Evolutionary conservation across 2,888 invertebrate genomes (phyloP).

Genomic region (Watsonalla cultraria): DNA sequence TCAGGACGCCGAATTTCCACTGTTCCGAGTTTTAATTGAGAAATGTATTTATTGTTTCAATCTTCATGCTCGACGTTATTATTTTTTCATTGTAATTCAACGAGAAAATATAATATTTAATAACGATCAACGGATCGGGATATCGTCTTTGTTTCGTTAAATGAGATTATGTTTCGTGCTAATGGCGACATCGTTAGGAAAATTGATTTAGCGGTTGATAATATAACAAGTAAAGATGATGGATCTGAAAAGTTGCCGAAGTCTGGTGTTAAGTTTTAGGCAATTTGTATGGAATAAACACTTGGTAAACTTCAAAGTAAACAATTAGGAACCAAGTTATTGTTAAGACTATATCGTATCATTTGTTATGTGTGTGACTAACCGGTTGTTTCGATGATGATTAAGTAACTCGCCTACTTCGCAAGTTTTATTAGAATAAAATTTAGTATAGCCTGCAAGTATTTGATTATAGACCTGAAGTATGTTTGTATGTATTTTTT

Average conservation of each 20-base stretch:
- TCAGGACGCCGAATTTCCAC: slow-evolving; percentile 7
- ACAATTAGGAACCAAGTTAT: too few relatives aligned
- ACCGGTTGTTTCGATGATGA: too few relatives aligned
- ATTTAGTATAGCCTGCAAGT: too few relatives aligned
- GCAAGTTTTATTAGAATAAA: too few relatives aligned
- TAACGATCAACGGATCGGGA: background rate
- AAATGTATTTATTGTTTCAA: slow-evolving; percentile 44
- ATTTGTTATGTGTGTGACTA: too few relatives aligned
- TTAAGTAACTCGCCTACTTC: too few relatives aligned
- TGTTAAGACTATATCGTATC: too few relatives aligned
- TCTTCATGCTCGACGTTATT: slow-evolving; percentile 9
- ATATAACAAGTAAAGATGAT: background rate
- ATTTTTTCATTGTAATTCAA: slow-evolving; percentile 2
- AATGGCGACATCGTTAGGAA: background rate
- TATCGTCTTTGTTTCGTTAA: background rate
- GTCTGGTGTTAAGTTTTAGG: background rate
- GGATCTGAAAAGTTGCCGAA: background rate
- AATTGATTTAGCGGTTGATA: background rate
- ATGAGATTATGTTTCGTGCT: background rate
- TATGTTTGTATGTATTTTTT: too few relatives aligned
- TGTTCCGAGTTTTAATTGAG: slow-evolving; percentile 38
- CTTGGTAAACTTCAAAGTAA: too few relatives aligned
- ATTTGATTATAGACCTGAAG: too few relatives aligned
- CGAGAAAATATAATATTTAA: background rate
- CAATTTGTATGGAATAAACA: too few relatives aligned